Conservation (phyloP, 2,797 vertebrate species). For the Petrocephalus sullivani region DNA sequence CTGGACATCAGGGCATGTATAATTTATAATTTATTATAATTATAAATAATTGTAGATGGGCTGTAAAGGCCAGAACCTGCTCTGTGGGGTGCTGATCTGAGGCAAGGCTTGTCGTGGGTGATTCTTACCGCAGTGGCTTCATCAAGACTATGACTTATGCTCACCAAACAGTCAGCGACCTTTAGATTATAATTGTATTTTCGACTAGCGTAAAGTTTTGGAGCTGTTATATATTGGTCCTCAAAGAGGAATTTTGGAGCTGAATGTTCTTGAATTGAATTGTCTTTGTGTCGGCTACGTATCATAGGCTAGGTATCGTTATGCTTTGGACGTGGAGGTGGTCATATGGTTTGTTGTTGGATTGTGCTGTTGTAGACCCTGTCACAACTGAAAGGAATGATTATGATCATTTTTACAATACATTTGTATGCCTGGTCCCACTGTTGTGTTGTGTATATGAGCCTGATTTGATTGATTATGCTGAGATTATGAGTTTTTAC, state of each 20-base stretch:
- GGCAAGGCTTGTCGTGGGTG: neutral
- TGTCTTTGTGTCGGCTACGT: neutral
- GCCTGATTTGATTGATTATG: neutral
- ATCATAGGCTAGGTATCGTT: neutral
- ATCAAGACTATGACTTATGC: neutral
- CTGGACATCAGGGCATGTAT: neutral
- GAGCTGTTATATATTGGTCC: neutral
- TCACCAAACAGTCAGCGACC: neutral
- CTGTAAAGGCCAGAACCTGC: neutral
- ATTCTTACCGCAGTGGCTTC: neutral
- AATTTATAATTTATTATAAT: neutral
- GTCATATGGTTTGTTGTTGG: neutral
- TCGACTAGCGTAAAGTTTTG: neutral
- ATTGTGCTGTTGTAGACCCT: neutral
- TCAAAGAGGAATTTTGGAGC: neutral
- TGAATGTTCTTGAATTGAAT: neutral
- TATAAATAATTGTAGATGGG: conserved; percentile 5
- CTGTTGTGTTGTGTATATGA: neutral
- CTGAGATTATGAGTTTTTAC: neutral
- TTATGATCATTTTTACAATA: neutral
- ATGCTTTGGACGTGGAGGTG: neutral
- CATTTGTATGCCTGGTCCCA: neutral
- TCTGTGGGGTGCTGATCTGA: neutral
- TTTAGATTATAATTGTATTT: neutral
- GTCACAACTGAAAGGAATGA: neutral